Conservation (phyloP, 2,113 vertebrate species). For the Ailuropoda melanoleuca region DNA sequence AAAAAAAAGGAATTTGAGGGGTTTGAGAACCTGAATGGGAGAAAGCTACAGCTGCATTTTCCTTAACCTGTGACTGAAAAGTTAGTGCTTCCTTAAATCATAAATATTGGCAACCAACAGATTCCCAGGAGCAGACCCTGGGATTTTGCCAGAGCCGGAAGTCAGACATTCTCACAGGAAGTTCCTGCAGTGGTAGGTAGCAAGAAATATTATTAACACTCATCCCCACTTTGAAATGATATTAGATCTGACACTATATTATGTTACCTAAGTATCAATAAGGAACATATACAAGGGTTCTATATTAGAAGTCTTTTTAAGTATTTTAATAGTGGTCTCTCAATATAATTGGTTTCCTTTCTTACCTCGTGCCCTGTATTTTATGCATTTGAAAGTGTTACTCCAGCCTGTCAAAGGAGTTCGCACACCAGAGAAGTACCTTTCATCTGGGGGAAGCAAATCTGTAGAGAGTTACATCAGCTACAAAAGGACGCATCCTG, state of each 20-base stretch:
- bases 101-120: background rate
- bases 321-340: background rate
- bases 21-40: background rate
- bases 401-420: background rate
- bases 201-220: background rate
- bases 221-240: background rate
- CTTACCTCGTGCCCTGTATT: background rate
- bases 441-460: background rate
- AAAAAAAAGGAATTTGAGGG: background rate
- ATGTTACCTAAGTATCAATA: background rate
- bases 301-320: background rate
- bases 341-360: background rate
- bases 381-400: background rate
- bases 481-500: background rate
- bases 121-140: background rate
- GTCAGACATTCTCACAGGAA: background rate
- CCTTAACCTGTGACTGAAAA: background rate
- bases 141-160: background rate
- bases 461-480: background rate
- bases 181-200: accelerated
- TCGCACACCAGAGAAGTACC: background rate
- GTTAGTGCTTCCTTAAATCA: background rate
- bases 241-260: background rate
- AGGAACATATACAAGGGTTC: background rate
- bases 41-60: background rate